Percentiles rank a stretch among this genome's conserved stretches.
These are phyloP conservation scores for Mormyrus proboscirostris DNA, from an alignment of 2,797 vertebrate species.

Conservation along the genomic window DNA sequence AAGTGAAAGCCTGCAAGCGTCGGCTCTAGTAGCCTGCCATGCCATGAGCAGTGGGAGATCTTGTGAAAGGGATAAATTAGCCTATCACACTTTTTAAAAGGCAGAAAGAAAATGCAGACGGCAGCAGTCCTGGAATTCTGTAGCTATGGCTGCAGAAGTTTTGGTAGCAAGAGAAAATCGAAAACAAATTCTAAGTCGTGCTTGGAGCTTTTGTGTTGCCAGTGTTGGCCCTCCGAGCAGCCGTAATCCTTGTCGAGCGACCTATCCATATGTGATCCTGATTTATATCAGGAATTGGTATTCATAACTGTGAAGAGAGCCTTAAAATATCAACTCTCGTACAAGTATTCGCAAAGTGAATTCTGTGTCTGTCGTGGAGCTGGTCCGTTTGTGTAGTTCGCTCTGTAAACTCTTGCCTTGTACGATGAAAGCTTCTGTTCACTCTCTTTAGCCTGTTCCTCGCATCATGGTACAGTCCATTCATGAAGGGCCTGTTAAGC, in stretches of 20 bases:
- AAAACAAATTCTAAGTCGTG: neutral
- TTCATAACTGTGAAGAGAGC: neutral
- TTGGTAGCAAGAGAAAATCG: neutral
- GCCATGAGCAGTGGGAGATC: neutral
- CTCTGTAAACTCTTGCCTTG: neutral
- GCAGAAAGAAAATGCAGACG: neutral
- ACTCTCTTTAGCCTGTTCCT: constrained; percentile 51
- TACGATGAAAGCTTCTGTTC: neutral
- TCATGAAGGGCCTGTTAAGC: constrained; percentile 54
- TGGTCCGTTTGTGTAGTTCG: neutral
- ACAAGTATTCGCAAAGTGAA: neutral
- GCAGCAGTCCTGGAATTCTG: neutral
- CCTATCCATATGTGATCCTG: neutral
- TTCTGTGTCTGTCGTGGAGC: neutral
- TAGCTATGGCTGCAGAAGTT: neutral
- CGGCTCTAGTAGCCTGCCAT: neutral
- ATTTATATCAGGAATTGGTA: neutral
- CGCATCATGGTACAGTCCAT: constrained; percentile 61
- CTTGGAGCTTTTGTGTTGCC: neutral
- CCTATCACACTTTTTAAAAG: neutral
- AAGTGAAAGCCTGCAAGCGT: neutral
- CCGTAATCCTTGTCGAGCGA: neutral
- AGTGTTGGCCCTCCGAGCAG: neutral
- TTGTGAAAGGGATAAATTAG: neutral
- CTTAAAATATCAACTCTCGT: neutral